phyloP scores from a whole-genome alignment of 2,888 invertebrate genomes.

The Cremastinae sp. region DNA sequence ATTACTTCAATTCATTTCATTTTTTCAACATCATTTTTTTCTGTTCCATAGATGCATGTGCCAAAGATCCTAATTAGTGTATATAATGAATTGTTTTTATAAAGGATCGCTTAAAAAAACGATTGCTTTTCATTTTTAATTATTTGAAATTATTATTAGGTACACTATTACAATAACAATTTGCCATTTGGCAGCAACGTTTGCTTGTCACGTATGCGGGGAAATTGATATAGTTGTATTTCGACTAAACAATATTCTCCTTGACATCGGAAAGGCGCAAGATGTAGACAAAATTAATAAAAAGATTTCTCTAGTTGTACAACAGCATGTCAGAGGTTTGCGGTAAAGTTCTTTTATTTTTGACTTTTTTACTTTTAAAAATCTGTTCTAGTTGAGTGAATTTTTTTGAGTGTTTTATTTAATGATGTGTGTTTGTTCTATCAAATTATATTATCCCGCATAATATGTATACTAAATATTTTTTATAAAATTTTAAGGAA shows the following conservation, averaged over 20 bases:
- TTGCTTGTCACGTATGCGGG: slow-evolving; percentile 68
- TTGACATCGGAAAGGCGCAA: slow-evolving; percentile 42
- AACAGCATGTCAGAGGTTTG: slow-evolving; percentile 66
- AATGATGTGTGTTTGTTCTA: too few species aligned
- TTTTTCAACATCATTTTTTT: too few species aligned
- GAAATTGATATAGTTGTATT: slow-evolving; percentile 64
- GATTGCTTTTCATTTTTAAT: neutral
- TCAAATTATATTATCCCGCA: too few species aligned
- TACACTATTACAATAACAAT: slow-evolving; percentile 31
- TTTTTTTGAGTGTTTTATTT: too few species aligned
- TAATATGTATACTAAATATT: too few species aligned
- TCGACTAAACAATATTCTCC: slow-evolving; percentile 61
- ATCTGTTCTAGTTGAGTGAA: neutral
- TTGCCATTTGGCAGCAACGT: slow-evolving; percentile 63
- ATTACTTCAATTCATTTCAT: too few species aligned
- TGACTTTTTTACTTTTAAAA: neutral
- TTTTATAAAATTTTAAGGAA: neutral
- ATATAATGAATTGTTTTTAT: too few species aligned
- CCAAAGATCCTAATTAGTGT: too few species aligned
- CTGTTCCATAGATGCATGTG: too few species aligned
- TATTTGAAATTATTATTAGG: too few species aligned
- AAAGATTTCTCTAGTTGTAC: slow-evolving; percentile 63
- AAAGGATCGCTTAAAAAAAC: too few species aligned
- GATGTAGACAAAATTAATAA: neutral
- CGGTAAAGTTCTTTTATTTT: slow-evolving; percentile 60